Evolutionary conservation across 2,113 vertebrate species (phyloP), one percentile per base, ranked within the genome.

Genomic region (Menura novaehollandiae): DNA sequence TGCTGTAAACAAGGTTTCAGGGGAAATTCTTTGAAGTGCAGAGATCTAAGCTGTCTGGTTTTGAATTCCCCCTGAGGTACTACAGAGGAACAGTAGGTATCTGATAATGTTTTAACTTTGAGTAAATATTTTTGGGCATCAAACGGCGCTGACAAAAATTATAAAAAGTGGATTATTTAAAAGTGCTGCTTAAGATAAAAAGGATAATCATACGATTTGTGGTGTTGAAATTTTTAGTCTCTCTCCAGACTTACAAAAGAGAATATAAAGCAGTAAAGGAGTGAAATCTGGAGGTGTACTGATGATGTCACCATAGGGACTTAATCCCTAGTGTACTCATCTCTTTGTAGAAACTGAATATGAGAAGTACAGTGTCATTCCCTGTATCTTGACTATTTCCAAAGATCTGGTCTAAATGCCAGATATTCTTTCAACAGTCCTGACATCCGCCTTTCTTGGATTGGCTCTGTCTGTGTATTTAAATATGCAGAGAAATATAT

Each of bases 1-100:
- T 81, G 71, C 82, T 97, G 95, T 98, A 98, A 98, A 98, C 97
- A 98, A 53, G 93, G 95, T 98, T 98, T 97, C 97, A 97, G 96
- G 97, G 96, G 90, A 95, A 98, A 93, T 75, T 88, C 97, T 98
- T 98, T 98, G 98, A 98, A 98, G 98, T 97, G 47, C 15, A 10
- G 93, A 98, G 96, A 98, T 98, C 97, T 98, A 97, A 98, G 95
- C 85, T 95, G 86, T 89, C 30, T 10, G 55, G 87, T 94, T 97
- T 96, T 89, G 87, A 97, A 97, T 95, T 28, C 85, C 71, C 95
- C 93, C 94, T 82, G 91, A 97, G 96, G 95, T 96, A 79, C 87
- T 88, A 95, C 94, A 97, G 97, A 97, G 85, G 95, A 97, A 97
- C 96, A 89, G 60, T 96, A 97, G 90, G 97, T 97, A 97, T 97